phyloP scores from a whole-genome alignment of 2,797 vertebrate species.

The Ctenopoma kingsleyae region DNA sequence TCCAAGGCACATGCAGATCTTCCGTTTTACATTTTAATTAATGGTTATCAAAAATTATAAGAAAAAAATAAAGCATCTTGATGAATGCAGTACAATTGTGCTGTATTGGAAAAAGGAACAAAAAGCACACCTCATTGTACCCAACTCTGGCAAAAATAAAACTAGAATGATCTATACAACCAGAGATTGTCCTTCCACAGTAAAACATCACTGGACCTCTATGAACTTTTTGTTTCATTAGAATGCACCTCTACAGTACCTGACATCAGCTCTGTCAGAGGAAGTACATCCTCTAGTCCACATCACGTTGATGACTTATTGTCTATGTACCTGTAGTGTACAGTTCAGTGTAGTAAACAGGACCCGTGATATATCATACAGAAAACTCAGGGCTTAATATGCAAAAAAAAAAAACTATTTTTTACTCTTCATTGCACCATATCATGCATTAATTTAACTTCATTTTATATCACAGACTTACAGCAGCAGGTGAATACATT shows the following conservation, averaged over 20 bases:
- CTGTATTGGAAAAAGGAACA: background rate
- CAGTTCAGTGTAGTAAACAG: background rate
- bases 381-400: background rate
- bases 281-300: constrained; percentile 1
- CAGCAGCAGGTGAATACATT: background rate
- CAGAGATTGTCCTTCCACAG: background rate
- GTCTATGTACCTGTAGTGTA: too few species aligned
- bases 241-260: constrained; percentile 3
- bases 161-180: background rate
- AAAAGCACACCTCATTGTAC: too few species aligned
- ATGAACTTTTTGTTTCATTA: constrained; percentile 16
- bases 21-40: constrained; percentile 24
- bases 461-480: background rate
- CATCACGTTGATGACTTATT: background rate
- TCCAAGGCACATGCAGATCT: constrained; percentile 40
- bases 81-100: constrained; percentile 7
- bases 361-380: background rate
- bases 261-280: constrained; percentile 7
- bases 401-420: background rate
- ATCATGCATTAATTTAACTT: background rate
- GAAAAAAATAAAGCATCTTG: background rate
- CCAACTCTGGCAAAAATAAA: constrained; percentile 4
- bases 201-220: constrained; percentile 3
- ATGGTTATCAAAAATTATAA: constrained; percentile 3
- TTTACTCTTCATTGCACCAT: background rate